Conservation (phyloP, 2,888 invertebrate species). For the Alloscopus bannaensis region DNA sequence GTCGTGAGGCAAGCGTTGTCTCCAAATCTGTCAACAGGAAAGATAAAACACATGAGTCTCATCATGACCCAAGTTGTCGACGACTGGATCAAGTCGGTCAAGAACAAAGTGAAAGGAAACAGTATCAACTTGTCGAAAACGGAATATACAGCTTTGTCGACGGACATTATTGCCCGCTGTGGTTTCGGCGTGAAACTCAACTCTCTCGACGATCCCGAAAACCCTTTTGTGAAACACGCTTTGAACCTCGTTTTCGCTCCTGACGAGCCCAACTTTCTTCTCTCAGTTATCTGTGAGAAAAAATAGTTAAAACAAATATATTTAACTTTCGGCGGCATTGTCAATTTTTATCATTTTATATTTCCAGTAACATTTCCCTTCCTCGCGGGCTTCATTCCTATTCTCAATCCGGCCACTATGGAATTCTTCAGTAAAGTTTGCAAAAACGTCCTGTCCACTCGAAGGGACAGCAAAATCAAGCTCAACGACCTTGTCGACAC, state of each 20-base stretch:
- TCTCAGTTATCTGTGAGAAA: slow-evolving; percentile 47
- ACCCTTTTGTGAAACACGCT: slow-evolving; percentile 35
- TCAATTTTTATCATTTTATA: background rate
- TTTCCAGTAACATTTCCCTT: slow-evolving; percentile 48
- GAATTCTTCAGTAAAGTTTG: slow-evolving; percentile 38
- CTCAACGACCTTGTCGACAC: slow-evolving; percentile 59
- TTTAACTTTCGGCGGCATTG: background rate
- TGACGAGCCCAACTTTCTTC: slow-evolving; percentile 36
- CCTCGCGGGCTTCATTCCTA: slow-evolving; percentile 11
- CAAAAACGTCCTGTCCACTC: slow-evolving; percentile 25
- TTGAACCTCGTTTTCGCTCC: background rate
- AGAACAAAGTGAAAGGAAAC: background rate
- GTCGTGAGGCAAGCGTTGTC: slow-evolving; percentile 42
- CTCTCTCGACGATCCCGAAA: slow-evolving; percentile 47
- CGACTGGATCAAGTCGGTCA: slow-evolving; percentile 7
- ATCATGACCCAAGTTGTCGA: slow-evolving; percentile 47
- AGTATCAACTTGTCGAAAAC: slow-evolving; percentile 3
- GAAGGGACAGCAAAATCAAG: slow-evolving; percentile 26
- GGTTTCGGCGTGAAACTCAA: slow-evolving; percentile 55
- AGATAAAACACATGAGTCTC: slow-evolving; percentile 55
- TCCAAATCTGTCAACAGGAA: slow-evolving; percentile 57
- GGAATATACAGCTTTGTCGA: slow-evolving; percentile 41
- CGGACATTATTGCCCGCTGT: slow-evolving; percentile 54
- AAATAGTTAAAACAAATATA: too few relatives aligned
- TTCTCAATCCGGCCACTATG: slow-evolving; percentile 26